A percentile compares a stretch with the other conserved stretches of the same genome.
These are phyloP conservation scores for Odocoileus hemionus DNA, from an alignment of 2,113 vertebrate species.

Conservation along the genomic window DNA sequence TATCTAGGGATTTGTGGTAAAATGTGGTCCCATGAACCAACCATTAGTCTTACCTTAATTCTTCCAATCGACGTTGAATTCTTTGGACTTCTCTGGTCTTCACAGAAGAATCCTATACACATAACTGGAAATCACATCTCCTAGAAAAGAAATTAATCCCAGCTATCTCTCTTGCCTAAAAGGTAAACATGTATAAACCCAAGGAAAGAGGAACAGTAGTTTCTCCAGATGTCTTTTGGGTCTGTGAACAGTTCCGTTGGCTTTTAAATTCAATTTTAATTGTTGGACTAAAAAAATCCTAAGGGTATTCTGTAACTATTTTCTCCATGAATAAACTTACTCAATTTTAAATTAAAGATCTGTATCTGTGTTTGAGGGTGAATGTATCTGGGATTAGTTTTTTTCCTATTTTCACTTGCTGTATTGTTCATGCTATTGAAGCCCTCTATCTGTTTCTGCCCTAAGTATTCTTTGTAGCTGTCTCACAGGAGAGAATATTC, in stretches of 20 bases:
- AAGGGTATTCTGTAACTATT: conserved; percentile 69
- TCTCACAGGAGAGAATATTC: background rate
- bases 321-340: conserved; percentile 78
- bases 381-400: conserved; percentile 12
- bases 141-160: conserved; percentile 66
- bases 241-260: conserved; percentile 60
- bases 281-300: conserved; percentile 69
- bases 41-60: background rate
- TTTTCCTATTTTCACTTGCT: conserved; percentile 53
- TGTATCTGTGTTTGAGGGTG: conserved; percentile 67
- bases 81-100: background rate
- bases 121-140: conserved; percentile 62
- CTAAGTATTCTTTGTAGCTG: background rate
- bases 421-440: conserved; percentile 53
- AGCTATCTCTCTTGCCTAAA: conserved; percentile 59
- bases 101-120: conserved; percentile 51
- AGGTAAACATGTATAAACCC: conserved; percentile 65
- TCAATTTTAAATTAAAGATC: conserved; percentile 82
- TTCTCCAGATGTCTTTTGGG: conserved; percentile 61
- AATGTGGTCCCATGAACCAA: background rate
- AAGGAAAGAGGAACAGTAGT: conserved; percentile 47
- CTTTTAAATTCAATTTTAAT: conserved; percentile 78
- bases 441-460: conserved; percentile 43
- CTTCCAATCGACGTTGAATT: background rate
- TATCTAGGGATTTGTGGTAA: conserved; percentile 26